Evolutionary conservation across 2,888 invertebrate genomes (phyloP).

Genomic region (Leptogaster cylindrica): DNA sequence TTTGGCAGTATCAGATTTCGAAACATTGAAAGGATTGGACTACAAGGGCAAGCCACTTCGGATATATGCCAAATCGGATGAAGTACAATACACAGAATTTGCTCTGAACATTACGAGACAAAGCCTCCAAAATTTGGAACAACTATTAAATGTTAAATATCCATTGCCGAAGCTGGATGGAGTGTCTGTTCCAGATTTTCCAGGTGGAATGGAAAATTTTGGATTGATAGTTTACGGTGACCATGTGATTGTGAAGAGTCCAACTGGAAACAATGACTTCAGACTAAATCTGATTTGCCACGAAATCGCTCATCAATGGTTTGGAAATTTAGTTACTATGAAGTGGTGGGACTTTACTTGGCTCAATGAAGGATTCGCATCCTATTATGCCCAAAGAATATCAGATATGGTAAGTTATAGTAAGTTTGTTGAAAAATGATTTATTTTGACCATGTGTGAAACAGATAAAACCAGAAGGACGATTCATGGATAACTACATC

Average conservation of each 20-base stretch:
- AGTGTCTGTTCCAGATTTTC: constrained; percentile 54
- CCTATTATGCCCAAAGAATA: constrained; percentile 31
- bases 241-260: background rate
- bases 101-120: constrained; percentile 67
- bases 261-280: background rate
- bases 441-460: too few species aligned
- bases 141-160: constrained; percentile 67
- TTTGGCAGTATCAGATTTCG: constrained; percentile 66
- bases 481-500: background rate
- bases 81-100: constrained; percentile 63
- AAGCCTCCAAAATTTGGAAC: constrained; percentile 63
- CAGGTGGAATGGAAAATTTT: constrained; percentile 44
- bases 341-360: constrained; percentile 44
- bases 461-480: constrained; percentile 7
- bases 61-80: constrained; percentile 68
- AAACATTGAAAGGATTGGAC: constrained; percentile 46
- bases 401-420: constrained; percentile 28
- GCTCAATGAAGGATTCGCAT: constrained; percentile 44
- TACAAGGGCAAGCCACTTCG: constrained; percentile 48
- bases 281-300: constrained; percentile 60
- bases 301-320: constrained; percentile 50
- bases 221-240: constrained; percentile 34
- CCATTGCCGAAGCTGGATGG: constrained; percentile 63
- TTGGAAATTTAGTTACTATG: constrained; percentile 42
- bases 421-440: background rate